phyloP scores from a whole-genome alignment of 2,113 vertebrate species.

The Clarias gariepinus region DNA sequence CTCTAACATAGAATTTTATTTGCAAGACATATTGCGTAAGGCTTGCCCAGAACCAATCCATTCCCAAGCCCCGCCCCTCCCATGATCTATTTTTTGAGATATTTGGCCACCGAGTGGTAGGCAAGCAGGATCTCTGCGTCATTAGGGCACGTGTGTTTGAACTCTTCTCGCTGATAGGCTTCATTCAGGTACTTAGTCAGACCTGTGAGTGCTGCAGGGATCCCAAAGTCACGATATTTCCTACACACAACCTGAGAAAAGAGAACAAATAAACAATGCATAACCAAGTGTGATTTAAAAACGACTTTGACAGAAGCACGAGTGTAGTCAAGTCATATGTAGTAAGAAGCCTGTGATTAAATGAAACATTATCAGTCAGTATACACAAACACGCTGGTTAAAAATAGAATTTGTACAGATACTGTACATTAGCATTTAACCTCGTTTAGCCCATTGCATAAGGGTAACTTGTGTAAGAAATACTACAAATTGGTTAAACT shows the following conservation, averaged over 20 bases:
- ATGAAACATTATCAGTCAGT: neutral
- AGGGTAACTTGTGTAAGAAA: neutral
- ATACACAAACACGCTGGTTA: neutral
- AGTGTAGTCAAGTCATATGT: neutral
- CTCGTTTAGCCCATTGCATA: neutral
- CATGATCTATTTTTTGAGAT: conserved; percentile 62
- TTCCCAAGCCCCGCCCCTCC: neutral
- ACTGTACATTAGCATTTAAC: neutral
- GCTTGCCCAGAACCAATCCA: neutral
- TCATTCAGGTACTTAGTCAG: conserved; percentile 79
- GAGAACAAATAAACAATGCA: neutral
- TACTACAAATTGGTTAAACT: neutral
- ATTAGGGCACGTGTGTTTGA: conserved; percentile 84
- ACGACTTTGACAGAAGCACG: neutral
- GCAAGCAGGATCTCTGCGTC: conserved; percentile 80
- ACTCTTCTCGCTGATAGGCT: conserved; percentile 78
- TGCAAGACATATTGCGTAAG: neutral
- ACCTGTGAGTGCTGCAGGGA: conserved; percentile 73
- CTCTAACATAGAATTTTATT: neutral
- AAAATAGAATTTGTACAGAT: neutral
- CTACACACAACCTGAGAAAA: conserved; percentile 80
- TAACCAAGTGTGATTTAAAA: neutral
- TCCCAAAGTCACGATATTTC: conserved; percentile 78
- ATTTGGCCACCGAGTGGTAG: conserved; percentile 79
- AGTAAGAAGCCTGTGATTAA: neutral